Evolutionary conservation across 2,888 invertebrate genomes (phyloP).

Genomic region (Limnephilus lunatus): DNA sequence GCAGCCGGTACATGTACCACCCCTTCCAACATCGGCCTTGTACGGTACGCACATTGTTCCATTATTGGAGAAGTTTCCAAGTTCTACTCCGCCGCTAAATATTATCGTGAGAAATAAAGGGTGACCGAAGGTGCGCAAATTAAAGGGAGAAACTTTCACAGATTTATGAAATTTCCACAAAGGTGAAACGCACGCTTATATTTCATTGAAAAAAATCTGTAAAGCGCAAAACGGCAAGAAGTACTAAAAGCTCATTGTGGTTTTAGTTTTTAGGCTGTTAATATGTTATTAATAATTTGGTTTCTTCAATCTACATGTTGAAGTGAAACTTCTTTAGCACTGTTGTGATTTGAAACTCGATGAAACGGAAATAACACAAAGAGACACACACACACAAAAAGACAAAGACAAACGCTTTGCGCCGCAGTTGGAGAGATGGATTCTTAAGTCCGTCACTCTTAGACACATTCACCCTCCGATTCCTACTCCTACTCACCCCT

Average conservation of each 20-base stretch:
- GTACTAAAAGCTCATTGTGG: not conserved
- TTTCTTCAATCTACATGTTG: too few species aligned
- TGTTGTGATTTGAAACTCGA: too few species aligned
- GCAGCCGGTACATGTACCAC: not conserved
- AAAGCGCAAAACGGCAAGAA: not conserved
- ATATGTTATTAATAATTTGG: too few species aligned
- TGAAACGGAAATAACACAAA: too few species aligned
- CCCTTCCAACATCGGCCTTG: not conserved
- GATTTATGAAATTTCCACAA: not conserved
- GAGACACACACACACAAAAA: too few species aligned
- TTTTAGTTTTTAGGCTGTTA: not conserved
- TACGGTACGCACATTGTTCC: not conserved
- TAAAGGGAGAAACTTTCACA: not conserved
- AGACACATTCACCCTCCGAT: too few species aligned
- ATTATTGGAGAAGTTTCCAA: constrained; percentile 1
- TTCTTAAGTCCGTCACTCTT: too few species aligned
- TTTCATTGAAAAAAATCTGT: not conserved
- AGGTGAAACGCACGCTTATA: not conserved
- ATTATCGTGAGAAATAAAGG: constrained; percentile 7
- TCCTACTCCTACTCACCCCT: too few species aligned
- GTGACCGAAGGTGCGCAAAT: not conserved
- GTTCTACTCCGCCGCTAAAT: not conserved
- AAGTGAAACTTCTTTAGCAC: too few species aligned
- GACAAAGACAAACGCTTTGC: too few species aligned
- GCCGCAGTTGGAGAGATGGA: too few species aligned